phyloP scores from a whole-genome alignment of 1,140 invertebrate genomes.

The Orius insidiosus region DNA sequence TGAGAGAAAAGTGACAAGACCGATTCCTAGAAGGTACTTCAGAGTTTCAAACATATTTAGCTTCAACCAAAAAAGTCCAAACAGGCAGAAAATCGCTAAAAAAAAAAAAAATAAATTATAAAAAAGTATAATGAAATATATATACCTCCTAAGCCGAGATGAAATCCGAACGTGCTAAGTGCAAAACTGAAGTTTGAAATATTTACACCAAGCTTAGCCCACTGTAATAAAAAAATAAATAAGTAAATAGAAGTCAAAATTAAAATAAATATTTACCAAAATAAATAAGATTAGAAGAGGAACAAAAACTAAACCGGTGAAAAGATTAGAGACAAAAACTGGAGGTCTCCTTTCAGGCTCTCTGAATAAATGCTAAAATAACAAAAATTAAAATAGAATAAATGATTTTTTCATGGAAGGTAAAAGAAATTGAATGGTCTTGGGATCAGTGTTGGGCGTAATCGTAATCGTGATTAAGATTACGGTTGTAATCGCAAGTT shows the following conservation, averaged over 20 bases:
- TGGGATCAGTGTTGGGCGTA: too few relatives aligned
- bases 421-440: too few relatives aligned
- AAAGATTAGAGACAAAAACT: conserved; percentile 70
- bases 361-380: conserved; percentile 73
- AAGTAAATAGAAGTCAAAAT: not conserved
- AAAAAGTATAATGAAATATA: conserved; percentile 16
- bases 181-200: conserved; percentile 65
- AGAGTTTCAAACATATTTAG: conserved; percentile 94
- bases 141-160: conserved; percentile 58
- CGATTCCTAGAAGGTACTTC: conserved; percentile 69
- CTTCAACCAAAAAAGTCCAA: conserved; percentile 77
- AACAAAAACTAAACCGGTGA: conserved; percentile 64
- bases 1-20: conserved; percentile 71
- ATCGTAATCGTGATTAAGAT: too few relatives aligned
- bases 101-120: conserved; percentile 21
- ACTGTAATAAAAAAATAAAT: conserved; percentile 34
- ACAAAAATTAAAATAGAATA: too few relatives aligned
- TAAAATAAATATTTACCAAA: conserved; percentile 32
- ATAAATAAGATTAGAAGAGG: conserved; percentile 71
- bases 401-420: too few relatives aligned
- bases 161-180: conserved; percentile 69
- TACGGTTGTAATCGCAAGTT: too few relatives aligned
- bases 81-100: conserved; percentile 68
- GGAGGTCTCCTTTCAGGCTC: conserved; percentile 81
- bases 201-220: conserved; percentile 79